A percentile compares a stretch with the other conserved stretches of the same genome.
phyloP scores from a whole-genome alignment of 2,113 vertebrate species.

The Clarias macrocephalus region DNA sequence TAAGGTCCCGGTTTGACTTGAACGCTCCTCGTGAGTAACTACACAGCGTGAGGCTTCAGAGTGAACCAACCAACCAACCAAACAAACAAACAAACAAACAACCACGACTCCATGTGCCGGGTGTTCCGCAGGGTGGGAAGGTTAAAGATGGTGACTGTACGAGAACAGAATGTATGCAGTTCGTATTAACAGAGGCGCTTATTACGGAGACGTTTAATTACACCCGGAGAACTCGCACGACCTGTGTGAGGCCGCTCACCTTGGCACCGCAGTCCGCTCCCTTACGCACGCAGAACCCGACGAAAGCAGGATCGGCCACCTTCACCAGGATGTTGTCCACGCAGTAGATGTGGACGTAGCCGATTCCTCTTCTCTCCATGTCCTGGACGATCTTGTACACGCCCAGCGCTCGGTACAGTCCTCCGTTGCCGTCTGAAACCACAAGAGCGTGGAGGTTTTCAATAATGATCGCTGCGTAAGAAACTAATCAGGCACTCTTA shows the following conservation, averaged over 20 bases:
- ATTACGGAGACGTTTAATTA: not conserved
- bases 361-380: conserved; percentile 83
- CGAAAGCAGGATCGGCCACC: conserved; percentile 91
- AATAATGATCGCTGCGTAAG: not conserved
- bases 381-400: conserved; percentile 79
- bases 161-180: not conserved
- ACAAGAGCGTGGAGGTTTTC: not conserved
- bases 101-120: no score
- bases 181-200: not conserved
- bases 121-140: not conserved
- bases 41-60: not conserved
- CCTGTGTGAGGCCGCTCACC: conserved; percentile 69
- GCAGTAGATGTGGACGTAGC: conserved; percentile 87
- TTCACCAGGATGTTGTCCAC: conserved; percentile 97
- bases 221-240: not conserved
- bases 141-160: not conserved
- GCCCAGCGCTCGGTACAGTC: conserved; percentile 90
- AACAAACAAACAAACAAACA: not conserved
- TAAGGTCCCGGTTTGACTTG: no score
- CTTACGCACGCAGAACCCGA: conserved; percentile 92
- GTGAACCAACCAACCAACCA: not conserved
- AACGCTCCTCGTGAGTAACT: not conserved
- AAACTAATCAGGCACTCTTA: not conserved
- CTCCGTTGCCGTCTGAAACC: conserved; percentile 89
- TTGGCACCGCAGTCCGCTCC: conserved; percentile 96